Percentiles rank a stretch among this genome's conserved stretches.
phyloP scores from a whole-genome alignment of 2,113 vertebrate genomes.

The Epinephelus moara region DNA sequence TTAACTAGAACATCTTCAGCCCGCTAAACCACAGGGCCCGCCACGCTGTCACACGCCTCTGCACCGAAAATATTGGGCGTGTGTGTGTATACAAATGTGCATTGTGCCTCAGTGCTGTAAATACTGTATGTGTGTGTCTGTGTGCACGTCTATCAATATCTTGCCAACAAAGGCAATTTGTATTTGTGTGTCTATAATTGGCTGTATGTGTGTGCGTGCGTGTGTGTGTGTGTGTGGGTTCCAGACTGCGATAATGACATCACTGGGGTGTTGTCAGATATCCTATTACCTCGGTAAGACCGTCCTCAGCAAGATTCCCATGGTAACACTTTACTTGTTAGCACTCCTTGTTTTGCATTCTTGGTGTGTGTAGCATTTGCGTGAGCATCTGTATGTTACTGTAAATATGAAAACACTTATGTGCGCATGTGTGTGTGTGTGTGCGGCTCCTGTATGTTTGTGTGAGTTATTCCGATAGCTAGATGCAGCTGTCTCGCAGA shows the following conservation, averaged over 20 bases:
- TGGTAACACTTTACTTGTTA: slow-evolving; percentile 53
- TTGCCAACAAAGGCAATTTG: slow-evolving; percentile 25
- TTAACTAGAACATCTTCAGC: slow-evolving; percentile 38
- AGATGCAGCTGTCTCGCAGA: slow-evolving; percentile 63
- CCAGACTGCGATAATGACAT: slow-evolving; percentile 53
- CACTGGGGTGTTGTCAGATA: slow-evolving; percentile 41
- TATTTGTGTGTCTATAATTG: slow-evolving; percentile 50
- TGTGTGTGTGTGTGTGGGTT: neutral
- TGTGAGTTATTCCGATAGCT: slow-evolving; percentile 46
- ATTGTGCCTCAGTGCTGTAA: neutral
- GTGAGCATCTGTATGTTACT: slow-evolving; percentile 10
- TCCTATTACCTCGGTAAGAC: slow-evolving; percentile 48
- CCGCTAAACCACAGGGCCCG: slow-evolving; percentile 9
- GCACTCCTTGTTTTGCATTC: slow-evolving; percentile 16
- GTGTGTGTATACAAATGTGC: neutral
- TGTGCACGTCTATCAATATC: slow-evolving; percentile 32
- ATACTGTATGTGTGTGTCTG: neutral
- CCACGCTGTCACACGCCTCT: slow-evolving; percentile 7
- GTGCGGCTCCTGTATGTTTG: neutral
- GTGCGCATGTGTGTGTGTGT: neutral
- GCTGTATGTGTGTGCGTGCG: slow-evolving; percentile 4
- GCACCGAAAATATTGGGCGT: neutral
- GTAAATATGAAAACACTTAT: slow-evolving; percentile 36
- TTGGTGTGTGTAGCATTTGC: slow-evolving; percentile 1
- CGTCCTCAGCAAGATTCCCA: slow-evolving; percentile 51